Conservation (phyloP, 2,113 vertebrate genomes). For the Megaceryle torquata region DNA sequence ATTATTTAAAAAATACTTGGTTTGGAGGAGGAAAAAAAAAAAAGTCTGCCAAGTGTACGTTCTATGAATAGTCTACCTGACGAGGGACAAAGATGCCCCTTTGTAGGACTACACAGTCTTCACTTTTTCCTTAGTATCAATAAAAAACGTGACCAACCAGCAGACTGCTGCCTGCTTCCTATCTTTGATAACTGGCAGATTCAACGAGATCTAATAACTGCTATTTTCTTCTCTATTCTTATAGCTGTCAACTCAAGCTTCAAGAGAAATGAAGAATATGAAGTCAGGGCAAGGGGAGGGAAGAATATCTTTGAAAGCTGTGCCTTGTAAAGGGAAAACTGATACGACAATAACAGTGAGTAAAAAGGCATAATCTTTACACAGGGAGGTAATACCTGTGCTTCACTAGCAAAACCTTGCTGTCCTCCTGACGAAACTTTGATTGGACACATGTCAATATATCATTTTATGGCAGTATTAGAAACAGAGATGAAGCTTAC, state of each 20-base stretch:
- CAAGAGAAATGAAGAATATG: background rate
- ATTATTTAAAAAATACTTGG: background rate
- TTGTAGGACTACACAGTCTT: background rate
- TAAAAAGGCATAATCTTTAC: background rate
- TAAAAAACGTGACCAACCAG: background rate
- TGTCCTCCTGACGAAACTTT: background rate
- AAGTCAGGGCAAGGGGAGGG: background rate
- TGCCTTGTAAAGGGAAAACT: background rate
- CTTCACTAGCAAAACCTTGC: background rate
- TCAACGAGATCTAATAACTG: background rate
- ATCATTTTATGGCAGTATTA: background rate
- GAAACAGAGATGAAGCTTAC: background rate
- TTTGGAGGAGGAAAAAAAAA: background rate
- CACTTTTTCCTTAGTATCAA: background rate
- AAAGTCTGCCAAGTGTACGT: background rate
- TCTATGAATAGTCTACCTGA: background rate
- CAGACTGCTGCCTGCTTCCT: background rate
- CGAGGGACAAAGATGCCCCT: background rate
- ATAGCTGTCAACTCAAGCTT: slow-evolving; percentile 3
- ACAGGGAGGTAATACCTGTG: background rate
- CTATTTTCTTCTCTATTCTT: slow-evolving; percentile 17
- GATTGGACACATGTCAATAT: background rate
- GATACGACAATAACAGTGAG: background rate
- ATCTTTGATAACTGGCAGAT: background rate
- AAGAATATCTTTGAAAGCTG: background rate